These are phyloP conservation scores for Bothrops alternatus DNA, from an alignment of 2,797 vertebrate species.

Conservation along the genomic window DNA sequence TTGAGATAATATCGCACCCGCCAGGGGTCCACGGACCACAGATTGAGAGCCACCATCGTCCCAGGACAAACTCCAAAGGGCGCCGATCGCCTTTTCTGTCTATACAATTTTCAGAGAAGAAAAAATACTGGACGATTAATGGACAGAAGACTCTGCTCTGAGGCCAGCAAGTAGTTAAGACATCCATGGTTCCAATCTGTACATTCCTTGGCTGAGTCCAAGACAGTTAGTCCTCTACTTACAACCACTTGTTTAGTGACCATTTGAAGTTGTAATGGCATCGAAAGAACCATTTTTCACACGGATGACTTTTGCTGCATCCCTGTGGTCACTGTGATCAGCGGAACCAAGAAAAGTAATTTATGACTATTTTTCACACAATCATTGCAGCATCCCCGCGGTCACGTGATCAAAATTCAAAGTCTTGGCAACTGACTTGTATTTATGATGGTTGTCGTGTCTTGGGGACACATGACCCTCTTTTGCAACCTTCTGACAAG, in stretches of 20 bases:
- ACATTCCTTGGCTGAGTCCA: neutral
- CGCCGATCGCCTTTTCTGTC: neutral
- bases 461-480: accelerated
- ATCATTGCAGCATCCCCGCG: too few species aligned
- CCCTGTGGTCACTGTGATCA: too few species aligned
- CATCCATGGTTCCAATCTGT: neutral
- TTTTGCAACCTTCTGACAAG: neutral
- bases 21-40: too few species aligned
- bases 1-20: neutral
- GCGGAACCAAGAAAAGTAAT: too few species aligned
- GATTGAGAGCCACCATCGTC: too few species aligned
- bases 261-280: neutral
- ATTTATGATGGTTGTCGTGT: too few species aligned
- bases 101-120: neutral
- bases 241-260: neutral
- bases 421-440: too few species aligned
- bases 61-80: neutral
- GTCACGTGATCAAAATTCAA: too few species aligned
- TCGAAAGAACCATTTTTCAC: neutral
- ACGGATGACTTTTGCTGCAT: neutral
- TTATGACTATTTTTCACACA: too few species aligned
- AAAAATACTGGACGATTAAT: neutral
- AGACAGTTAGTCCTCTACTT: neutral
- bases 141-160: neutral
- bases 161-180: neutral